Conservation (phyloP, 2,888 invertebrate species). For the Diabrotica balteata region DNA sequence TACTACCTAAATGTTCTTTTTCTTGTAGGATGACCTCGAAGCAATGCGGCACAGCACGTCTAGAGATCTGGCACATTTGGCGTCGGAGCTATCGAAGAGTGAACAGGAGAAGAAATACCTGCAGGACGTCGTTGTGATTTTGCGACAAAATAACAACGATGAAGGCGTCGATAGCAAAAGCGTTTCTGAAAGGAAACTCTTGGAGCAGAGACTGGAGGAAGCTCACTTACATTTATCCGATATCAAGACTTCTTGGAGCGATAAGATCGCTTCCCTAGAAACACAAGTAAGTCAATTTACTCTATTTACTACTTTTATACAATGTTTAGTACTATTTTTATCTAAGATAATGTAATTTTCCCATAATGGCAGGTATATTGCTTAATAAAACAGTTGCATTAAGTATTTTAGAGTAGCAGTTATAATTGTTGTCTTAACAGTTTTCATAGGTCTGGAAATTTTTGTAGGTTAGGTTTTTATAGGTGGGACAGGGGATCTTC, state of each 20-base stretch:
- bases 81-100: constrained; percentile 73
- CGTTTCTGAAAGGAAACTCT: constrained; percentile 69
- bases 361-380: background rate
- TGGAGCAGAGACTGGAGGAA: constrained; percentile 83
- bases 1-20: constrained; percentile 8
- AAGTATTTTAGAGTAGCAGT: background rate
- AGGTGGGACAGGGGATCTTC: too few relatives aligned
- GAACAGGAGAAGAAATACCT: constrained; percentile 80
- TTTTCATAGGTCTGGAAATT: too few relatives aligned
- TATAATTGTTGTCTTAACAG: background rate
- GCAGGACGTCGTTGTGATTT: constrained; percentile 67
- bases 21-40: constrained; percentile 79
- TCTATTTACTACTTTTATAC: background rate
- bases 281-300: constrained; percentile 71
- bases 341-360: too few relatives aligned
- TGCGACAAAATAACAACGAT: constrained; percentile 61
- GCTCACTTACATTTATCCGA: constrained; percentile 86
- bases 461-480: too few relatives aligned
- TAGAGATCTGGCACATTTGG: constrained; percentile 72
- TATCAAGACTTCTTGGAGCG: constrained; percentile 91
- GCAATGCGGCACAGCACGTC: constrained; percentile 76
- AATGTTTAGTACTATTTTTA: too few relatives aligned
- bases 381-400: background rate
- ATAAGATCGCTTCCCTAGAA: constrained; percentile 86
- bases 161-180: constrained; percentile 64